These are phyloP conservation scores for Pitta sordida DNA, from an alignment of 2,113 vertebrate genomes.

Conservation along the genomic window DNA sequence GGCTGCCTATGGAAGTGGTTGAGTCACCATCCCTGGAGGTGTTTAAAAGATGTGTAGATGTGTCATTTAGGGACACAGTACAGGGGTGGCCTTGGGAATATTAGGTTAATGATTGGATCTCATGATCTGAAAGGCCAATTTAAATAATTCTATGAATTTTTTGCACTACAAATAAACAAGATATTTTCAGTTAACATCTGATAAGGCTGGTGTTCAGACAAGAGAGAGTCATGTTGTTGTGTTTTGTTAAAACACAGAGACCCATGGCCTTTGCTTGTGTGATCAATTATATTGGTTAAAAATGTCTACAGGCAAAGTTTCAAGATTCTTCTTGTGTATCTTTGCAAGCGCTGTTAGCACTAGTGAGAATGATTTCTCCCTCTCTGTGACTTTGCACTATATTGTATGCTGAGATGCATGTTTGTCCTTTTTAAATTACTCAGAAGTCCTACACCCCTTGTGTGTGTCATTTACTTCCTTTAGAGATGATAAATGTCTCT, in stretches of 20 bases:
- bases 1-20: neutral
- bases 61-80: neutral
- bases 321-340: neutral
- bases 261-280: neutral
- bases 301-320: neutral
- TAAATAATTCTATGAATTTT: neutral
- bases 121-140: neutral
- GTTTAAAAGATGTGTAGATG: neutral
- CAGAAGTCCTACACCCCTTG: neutral
- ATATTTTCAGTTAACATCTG: neutral
- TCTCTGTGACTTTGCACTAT: neutral
- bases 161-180: neutral
- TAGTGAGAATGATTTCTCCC: neutral
- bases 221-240: neutral
- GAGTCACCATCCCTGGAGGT: neutral
- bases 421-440: neutral
- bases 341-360: neutral
- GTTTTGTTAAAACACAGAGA: neutral
- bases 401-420: neutral
- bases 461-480: neutral
- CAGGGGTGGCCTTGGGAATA: neutral
- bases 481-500: neutral
- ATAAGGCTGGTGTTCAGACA: neutral
- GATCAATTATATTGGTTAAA: neutral
- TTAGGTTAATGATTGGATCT: neutral